These are phyloP conservation scores for Endotricha flammealis DNA, from an alignment of 2,888 invertebrate genomes.

Conservation along the genomic window DNA sequence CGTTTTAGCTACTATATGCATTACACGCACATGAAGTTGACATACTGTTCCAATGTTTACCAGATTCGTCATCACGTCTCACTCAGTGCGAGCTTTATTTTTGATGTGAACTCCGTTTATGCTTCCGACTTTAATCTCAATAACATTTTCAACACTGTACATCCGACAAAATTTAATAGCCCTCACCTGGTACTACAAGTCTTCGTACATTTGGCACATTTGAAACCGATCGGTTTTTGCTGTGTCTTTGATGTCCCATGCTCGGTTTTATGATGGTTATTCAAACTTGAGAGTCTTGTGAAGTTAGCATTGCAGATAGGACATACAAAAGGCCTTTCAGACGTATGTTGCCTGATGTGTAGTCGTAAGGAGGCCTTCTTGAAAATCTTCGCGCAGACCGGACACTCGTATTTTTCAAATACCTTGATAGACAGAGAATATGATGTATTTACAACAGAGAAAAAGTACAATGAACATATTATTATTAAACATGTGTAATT, in stretches of 20 bases:
- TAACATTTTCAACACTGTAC: constrained; percentile 4
- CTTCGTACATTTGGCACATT: constrained; percentile 42
- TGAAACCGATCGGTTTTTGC: constrained; percentile 24
- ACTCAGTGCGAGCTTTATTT: constrained; percentile 40
- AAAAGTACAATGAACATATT: no score
- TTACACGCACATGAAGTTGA: constrained; percentile 1
- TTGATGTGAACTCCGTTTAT: constrained; percentile 24
- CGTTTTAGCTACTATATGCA: no score
- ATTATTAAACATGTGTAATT: no score
- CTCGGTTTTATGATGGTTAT: constrained; percentile 77
- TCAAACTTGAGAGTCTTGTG: constrained; percentile 81
- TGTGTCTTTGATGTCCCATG: constrained; percentile 43
- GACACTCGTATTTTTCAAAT: constrained; percentile 79
- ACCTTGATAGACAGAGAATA: no score
- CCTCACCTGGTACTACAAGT: constrained; percentile 48
- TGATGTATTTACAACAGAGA: no score
- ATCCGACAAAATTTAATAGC: constrained; percentile 4
- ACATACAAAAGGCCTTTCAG: constrained; percentile 85
- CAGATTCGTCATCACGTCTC: constrained; percentile 8
- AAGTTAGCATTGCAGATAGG: constrained; percentile 81
- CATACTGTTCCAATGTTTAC: not conserved
- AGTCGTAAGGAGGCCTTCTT: constrained; percentile 82
- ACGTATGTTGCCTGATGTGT: constrained; percentile 85
- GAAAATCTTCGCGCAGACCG: constrained; percentile 82
- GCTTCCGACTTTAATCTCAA: constrained; percentile 23